Evolutionary conservation across 2,888 invertebrate genomes (phyloP).

Genomic region (Cheilosia impressa): DNA sequence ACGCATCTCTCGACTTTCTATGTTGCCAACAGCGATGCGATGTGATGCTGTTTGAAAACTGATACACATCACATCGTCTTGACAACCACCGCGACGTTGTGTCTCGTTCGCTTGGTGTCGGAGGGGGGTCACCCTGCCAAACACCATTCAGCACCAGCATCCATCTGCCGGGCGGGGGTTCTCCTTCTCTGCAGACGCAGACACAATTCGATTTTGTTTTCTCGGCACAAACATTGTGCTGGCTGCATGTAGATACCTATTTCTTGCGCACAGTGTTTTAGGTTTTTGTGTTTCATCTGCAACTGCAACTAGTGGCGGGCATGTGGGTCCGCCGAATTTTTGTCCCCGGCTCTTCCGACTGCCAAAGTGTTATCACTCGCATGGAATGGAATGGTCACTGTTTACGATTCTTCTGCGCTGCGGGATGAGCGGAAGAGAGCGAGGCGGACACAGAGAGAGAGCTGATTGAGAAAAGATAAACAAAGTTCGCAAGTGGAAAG

Average conservation of each 20-base stretch:
- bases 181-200: not conserved
- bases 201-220: slow-evolving; percentile 20
- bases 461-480: slow-evolving; percentile 39
- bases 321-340: slow-evolving; percentile 12
- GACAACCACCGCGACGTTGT: slow-evolving; percentile 25
- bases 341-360: not conserved
- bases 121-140: not conserved
- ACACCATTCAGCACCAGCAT: slow-evolving; percentile 1
- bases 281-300: not conserved
- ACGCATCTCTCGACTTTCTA: slow-evolving; percentile 10
- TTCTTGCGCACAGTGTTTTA: not conserved
- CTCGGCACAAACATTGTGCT: not conserved
- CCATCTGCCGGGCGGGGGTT: not conserved
- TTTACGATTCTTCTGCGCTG: not conserved
- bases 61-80: slow-evolving; percentile 34
- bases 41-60: slow-evolving; percentile 18
- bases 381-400: not conserved
- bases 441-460: slow-evolving; percentile 1
- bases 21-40: not conserved
- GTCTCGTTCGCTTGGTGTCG: slow-evolving; percentile 25
- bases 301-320: slow-evolving; percentile 30
- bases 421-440: not conserved
- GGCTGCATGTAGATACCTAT: not conserved
- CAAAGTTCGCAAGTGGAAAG: slow-evolving; percentile 45
- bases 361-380: not conserved